Base-by-base conservation (phyloP, 2,113 vertebrate species). In the Brachirus orientalis region DNA sequence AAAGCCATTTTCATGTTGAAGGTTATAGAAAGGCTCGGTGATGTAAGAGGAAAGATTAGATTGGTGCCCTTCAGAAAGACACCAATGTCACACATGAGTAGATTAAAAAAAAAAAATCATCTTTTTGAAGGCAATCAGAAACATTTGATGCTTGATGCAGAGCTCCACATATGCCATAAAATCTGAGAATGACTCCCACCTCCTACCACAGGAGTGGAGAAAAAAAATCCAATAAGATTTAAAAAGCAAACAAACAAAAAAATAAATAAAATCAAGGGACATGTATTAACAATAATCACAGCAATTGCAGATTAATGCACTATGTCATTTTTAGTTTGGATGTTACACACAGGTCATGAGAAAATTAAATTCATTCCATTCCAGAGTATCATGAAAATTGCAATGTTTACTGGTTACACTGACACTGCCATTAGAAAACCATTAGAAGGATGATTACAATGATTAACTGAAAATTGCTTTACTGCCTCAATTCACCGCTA, bases 21-120 rank as follows among this genome's bases (percentile, higher is more conserved):
- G 84, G 84, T 82, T 83, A 58, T 37, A 61, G 65, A 63, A 77
- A 80, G 73, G 72, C 71, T 72, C 43, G 9, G 46, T 16, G 48
- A 82, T 63, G 57, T 73, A 76, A 78, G 57, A 63, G 55, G 56
- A 78, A 72, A 80, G 75, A 83, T 76, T 67, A 73, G 74, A 84
- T 57, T 69, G 80, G 63, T 77, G 72, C 82, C 85, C 78, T 87
- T 89, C 52, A 43, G 73, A 79, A 74, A 69, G 79, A 77, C 75
- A 77, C 45, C 85, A 80, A 77, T 84, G 88, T 88, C 88, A 85
- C 86, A 84, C 80, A 75, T 62, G 82, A 88, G 70, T 68, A 78
- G 75, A 68, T 75, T n/a, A n/a, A n/a, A n/a, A 28, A 75, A 74
- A 70, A 65, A 61, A 84, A 85, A 77, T 79, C 81, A 80, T 85